These are phyloP conservation scores for Plagiodera versicolora DNA, from an alignment of 2,888 invertebrate species.

Conservation along the genomic window DNA sequence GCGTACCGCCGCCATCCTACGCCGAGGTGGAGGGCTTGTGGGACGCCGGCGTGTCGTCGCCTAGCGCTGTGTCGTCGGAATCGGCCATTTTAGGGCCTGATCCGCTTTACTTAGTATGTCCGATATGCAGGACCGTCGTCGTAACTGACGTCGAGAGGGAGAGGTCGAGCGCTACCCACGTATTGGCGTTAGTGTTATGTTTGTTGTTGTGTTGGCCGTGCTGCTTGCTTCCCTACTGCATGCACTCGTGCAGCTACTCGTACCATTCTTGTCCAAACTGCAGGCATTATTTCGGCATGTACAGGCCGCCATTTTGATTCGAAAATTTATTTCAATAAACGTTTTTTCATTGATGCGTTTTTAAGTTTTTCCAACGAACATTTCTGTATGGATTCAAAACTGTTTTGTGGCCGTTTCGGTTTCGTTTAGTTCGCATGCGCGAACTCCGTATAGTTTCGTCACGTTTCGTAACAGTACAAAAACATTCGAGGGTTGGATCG, in stretches of 20 bases:
- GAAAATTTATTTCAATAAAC: too few species aligned
- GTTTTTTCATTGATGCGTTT: too few species aligned
- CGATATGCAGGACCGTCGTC: slow-evolving; percentile 47
- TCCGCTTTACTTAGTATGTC: slow-evolving; percentile 50
- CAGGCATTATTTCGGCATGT: slow-evolving; percentile 49
- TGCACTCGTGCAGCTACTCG: slow-evolving; percentile 50
- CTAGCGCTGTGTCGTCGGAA: slow-evolving; percentile 34
- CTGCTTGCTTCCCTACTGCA: slow-evolving; percentile 51
- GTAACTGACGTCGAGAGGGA: slow-evolving; percentile 45
- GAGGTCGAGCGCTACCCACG: slow-evolving; percentile 47
- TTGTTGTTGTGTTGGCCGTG: slow-evolving; percentile 54
- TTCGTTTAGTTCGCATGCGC: too few species aligned
- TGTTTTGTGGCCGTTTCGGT: too few species aligned
- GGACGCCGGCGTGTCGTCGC: slow-evolving; percentile 25
- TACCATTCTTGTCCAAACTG: slow-evolving; percentile 52
- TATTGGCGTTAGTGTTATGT: slow-evolving; percentile 49
- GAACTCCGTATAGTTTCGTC: too few species aligned
- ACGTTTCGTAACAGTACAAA: too few species aligned
- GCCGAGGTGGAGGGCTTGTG: slow-evolving; percentile 41
- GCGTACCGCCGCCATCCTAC: slow-evolving; percentile 44
- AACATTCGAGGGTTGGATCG: too few species aligned
- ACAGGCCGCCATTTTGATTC: slow-evolving; percentile 41
- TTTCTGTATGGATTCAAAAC: too few species aligned
- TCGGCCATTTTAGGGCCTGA: slow-evolving; percentile 47
- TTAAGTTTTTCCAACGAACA: too few species aligned